Evolutionary conservation across 2,888 invertebrate species (phyloP).

Genomic region (Odontocolon sp.): DNA sequence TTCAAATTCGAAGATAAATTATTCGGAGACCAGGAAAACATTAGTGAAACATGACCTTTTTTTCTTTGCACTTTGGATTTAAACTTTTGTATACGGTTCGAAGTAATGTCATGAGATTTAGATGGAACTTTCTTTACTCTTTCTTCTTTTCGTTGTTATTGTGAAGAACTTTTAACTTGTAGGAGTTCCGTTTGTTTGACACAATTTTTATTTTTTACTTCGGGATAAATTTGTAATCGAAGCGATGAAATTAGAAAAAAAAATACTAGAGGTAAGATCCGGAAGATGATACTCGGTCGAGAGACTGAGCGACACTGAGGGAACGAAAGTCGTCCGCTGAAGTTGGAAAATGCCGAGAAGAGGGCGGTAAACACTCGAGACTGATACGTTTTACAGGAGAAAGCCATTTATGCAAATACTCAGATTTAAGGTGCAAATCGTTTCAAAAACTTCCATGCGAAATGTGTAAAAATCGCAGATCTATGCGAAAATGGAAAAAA

Average conservation of each 20-base stretch:
- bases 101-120: background rate
- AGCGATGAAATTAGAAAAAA: background rate
- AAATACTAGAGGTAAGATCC: background rate
- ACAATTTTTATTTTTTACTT: no score
- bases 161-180: no score
- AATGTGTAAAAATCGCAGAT: no score
- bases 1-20: no score
- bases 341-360: background rate
- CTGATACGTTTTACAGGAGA: background rate
- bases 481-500: no score
- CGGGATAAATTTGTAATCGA: background rate
- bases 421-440: no score
- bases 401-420: background rate
- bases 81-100: background rate
- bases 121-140: background rate
- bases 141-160: background rate
- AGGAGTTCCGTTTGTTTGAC: background rate
- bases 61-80: background rate
- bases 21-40: background rate
- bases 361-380: background rate
- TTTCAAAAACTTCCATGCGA: no score
- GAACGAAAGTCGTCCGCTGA: conserved; percentile 60
- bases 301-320: conserved; percentile 65
- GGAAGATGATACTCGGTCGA: conserved; percentile 56
- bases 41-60: background rate